A percentile compares a stretch with the other conserved stretches of the same genome.
phyloP scores from a whole-genome alignment of 2,797 vertebrate species.

The Nannoperca obscura region DNA sequence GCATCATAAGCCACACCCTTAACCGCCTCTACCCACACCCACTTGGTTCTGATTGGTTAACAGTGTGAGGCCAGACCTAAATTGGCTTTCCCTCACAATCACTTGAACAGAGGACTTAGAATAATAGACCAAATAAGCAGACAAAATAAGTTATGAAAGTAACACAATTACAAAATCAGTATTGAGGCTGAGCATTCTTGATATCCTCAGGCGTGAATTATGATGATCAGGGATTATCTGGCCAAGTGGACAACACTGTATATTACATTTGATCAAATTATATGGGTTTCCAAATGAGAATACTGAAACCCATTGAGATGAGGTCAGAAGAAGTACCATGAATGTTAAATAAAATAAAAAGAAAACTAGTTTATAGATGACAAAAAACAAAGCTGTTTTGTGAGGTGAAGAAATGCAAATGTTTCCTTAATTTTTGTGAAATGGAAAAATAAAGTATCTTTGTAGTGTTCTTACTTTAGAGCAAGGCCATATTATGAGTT shows the following conservation, averaged over 20 bases:
- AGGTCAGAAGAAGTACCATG: constrained; percentile 9
- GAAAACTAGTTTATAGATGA: not conserved
- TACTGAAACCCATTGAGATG: constrained; percentile 15
- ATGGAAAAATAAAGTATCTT: not conserved
- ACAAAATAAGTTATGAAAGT: constrained; percentile 39
- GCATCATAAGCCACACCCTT: constrained; percentile 72
- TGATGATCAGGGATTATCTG: constrained; percentile 39
- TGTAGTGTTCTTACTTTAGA: constrained; percentile 14
- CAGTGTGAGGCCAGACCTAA: constrained; percentile 53
- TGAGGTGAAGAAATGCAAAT: not conserved
- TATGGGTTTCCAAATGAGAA: constrained; percentile 13
- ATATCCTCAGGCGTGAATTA: constrained; percentile 49
- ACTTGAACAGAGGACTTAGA: constrained; percentile 33
- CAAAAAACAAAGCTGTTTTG: not conserved
- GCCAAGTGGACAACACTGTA: constrained; percentile 1
- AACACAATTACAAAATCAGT: constrained; percentile 11
- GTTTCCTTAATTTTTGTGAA: not conserved
- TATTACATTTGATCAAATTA: constrained; percentile 23
- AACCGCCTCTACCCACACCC: constrained; percentile 57
- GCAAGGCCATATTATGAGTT: constrained; percentile 1
- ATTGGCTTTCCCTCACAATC: constrained; percentile 52
- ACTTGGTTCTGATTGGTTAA: constrained; percentile 72
- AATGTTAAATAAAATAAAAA: not conserved
- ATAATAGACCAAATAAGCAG: constrained; percentile 50
- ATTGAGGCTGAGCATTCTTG: not conserved